Percentiles rank a stretch among this genome's conserved stretches.
Conservation (phyloP, 2,113 vertebrate genomes). For the Lethenteron reissneri region DNA sequence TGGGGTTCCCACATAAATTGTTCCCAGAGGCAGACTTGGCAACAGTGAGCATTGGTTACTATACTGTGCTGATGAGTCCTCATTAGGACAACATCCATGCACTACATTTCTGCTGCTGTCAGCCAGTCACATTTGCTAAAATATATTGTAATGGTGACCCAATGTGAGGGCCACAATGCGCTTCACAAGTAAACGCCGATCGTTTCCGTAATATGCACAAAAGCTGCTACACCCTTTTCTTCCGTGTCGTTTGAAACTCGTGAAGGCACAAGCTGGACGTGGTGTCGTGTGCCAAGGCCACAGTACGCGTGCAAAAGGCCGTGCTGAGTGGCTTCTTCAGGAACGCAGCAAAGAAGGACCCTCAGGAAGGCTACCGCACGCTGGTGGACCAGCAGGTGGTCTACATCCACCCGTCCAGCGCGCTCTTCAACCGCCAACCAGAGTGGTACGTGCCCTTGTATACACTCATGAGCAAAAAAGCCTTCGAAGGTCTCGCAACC, state of each 20-base stretch:
- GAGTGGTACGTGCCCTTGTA: constrained; percentile 42
- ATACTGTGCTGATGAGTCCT: no score
- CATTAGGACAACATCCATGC: no score
- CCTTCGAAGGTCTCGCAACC: no score
- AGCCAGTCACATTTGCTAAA: no score
- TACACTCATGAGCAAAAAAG: fast-evolving
- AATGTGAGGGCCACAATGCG: no score
- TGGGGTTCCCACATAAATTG: no score
- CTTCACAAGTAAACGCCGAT: no score
- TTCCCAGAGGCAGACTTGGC: no score
- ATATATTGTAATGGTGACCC: no score
- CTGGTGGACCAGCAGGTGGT: constrained; percentile 95
- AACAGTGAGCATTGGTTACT: no score
- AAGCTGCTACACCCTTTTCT: neutral
- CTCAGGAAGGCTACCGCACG: constrained; percentile 80
- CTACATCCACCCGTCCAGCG: constrained; percentile 91
- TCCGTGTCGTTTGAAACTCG: neutral
- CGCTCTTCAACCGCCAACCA: constrained; percentile 85
- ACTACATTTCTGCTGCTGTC: no score
- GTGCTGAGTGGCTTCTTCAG: constrained; percentile 96
- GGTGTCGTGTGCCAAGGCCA: constrained; percentile 87
- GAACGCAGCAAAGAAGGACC: constrained; percentile 91
- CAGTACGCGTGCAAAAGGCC: constrained; percentile 82
- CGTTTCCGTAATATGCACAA: no score
- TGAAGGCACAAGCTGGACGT: constrained; percentile 81